A percentile compares a stretch with the other conserved stretches of the same genome.
These are phyloP conservation scores for Sula dactylatra DNA, from an alignment of 2,113 vertebrate species.

Conservation along the genomic window DNA sequence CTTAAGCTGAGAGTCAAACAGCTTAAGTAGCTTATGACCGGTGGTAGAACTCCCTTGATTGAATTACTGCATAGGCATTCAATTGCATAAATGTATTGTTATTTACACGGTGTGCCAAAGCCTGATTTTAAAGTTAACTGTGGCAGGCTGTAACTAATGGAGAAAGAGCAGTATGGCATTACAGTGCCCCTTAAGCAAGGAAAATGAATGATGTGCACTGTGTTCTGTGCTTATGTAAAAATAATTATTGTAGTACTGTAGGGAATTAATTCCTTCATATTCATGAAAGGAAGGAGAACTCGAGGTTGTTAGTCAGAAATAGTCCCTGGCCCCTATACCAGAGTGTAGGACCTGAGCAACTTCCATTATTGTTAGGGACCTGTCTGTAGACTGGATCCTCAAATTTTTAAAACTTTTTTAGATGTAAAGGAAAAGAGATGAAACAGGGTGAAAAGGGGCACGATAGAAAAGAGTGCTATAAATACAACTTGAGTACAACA, in stretches of 20 bases:
- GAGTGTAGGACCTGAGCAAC: not conserved
- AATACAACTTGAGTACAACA: rapidly evolving
- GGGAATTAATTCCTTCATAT: not conserved
- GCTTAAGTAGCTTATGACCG: slow-evolving; percentile 39
- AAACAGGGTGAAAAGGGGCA: not conserved
- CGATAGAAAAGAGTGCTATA: rapidly evolving
- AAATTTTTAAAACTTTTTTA: not conserved
- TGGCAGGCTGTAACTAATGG: slow-evolving; percentile 36
- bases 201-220: slow-evolving; percentile 14
- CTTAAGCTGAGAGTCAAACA: slow-evolving; percentile 22
- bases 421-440: not conserved
- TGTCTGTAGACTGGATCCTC: not conserved
- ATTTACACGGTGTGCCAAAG: slow-evolving; percentile 40
- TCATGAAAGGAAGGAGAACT: not conserved
- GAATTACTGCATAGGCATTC: slow-evolving; percentile 49
- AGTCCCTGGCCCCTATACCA: not conserved
- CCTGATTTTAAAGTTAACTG: slow-evolving; percentile 13
- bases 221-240: not conserved
- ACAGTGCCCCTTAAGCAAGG: not conserved
- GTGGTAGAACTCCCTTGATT: slow-evolving; percentile 30
- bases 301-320: not conserved
- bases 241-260: not conserved
- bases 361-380: not conserved
- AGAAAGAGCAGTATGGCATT: slow-evolving; percentile 4
- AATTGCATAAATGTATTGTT: slow-evolving; percentile 49